Conservation (phyloP, 2,797 vertebrate genomes). For the Prionace glauca region DNA sequence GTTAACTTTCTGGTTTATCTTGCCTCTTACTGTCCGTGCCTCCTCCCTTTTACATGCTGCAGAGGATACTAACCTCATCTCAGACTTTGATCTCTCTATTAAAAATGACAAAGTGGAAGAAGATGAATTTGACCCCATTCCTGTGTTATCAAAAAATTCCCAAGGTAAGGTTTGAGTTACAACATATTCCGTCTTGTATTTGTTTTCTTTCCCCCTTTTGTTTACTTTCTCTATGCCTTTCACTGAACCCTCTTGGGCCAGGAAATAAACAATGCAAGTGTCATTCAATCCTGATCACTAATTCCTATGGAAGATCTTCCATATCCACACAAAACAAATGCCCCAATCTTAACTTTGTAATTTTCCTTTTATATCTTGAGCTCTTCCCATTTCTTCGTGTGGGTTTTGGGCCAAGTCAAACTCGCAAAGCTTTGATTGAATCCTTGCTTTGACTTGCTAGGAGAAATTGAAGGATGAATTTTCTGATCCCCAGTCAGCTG, state of each 20-base stretch:
- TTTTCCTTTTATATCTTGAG: neutral
- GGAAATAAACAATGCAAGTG: neutral
- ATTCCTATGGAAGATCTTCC: neutral
- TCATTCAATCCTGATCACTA: neutral
- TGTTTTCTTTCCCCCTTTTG: neutral
- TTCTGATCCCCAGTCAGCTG: neutral
- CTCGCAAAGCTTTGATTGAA: neutral
- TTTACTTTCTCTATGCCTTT: neutral
- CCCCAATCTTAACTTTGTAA: neutral
- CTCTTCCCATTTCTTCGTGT: neutral
- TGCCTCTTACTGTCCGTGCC: conserved; percentile 48
- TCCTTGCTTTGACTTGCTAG: neutral
- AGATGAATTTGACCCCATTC: conserved; percentile 98
- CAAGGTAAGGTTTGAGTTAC: conserved; percentile 80
- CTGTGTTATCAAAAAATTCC: conserved; percentile 93
- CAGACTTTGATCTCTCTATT: conserved; percentile 76
- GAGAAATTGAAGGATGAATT: neutral
- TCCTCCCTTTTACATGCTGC: conserved; percentile 60
- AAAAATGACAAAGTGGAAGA: conserved; percentile 81
- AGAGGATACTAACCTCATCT: conserved; percentile 88
- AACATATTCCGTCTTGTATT: neutral
- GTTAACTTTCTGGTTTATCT: conserved; percentile 40
- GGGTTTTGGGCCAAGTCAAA: neutral
- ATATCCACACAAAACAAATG: neutral
- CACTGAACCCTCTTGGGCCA: neutral